Percentiles rank a stretch among this genome's conserved stretches.
Conservation (phyloP, 2,797 vertebrate species). For the Chelmon rostratus region DNA sequence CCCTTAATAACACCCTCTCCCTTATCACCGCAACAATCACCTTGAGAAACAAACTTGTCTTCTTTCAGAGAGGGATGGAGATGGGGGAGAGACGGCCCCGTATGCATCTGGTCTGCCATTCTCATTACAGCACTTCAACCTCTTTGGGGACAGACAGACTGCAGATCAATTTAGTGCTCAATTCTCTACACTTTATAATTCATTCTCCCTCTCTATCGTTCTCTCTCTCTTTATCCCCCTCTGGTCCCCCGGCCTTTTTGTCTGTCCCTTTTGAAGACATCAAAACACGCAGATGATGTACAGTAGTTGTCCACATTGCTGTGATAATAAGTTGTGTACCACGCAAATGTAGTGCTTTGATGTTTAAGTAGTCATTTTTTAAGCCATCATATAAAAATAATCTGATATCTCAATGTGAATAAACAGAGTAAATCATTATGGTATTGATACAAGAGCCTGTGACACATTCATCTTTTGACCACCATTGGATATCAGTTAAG, state of each 20-base stretch:
- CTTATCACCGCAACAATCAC: constrained; percentile 88
- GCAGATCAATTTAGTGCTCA: constrained; percentile 73
- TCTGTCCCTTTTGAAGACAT: constrained; percentile 41
- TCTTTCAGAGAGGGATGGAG: constrained; percentile 71
- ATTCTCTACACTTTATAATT: constrained; percentile 67
- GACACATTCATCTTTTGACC: neutral
- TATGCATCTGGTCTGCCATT: constrained; percentile 68
- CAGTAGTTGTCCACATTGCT: constrained; percentile 18
- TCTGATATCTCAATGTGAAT: neutral
- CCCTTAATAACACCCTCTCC: constrained; percentile 86
- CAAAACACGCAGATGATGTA: constrained; percentile 22
- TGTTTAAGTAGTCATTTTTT: constrained; percentile 1
- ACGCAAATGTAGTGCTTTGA: neutral
- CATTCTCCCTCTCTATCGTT: constrained; percentile 21
- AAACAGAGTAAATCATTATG: neutral
- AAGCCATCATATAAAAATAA: constrained; percentile 3
- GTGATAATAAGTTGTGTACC: constrained; percentile 12
- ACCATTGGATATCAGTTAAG: neutral
- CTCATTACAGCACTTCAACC: constrained; percentile 72
- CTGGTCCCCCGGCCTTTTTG: constrained; percentile 13
- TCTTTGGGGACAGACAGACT: constrained; percentile 69
- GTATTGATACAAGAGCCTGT: neutral
- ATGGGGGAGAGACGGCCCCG: constrained; percentile 66
- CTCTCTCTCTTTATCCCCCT: constrained; percentile 12
- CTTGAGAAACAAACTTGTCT: constrained; percentile 87